Percentiles rank a stretch among this genome's conserved stretches.
phyloP scores from a whole-genome alignment of 2,888 invertebrate genomes.

The Nemotelus nigrinus region DNA sequence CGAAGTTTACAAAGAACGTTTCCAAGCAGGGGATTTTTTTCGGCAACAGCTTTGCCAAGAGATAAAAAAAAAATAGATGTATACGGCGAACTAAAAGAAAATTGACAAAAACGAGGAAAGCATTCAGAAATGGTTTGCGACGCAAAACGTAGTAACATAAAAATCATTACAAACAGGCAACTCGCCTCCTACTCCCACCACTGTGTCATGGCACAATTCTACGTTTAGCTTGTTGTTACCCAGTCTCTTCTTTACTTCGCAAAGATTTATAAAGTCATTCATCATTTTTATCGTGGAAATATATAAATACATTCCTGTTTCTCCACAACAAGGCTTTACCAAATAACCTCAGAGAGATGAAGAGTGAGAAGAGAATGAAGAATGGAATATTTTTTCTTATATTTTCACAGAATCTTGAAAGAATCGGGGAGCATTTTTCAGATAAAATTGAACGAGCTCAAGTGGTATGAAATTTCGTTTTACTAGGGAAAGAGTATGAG shows the following conservation, averaged over 20 bases:
- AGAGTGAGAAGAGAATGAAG: not conserved
- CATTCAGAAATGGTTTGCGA: constrained; percentile 17
- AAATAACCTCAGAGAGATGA: not conserved
- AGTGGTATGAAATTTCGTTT: constrained; percentile 31
- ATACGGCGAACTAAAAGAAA: constrained; percentile 26
- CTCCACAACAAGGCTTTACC: constrained; percentile 21
- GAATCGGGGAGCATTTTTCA: constrained; percentile 37
- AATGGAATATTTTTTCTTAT: constrained; percentile 57
- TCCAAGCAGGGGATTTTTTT: constrained; percentile 8
- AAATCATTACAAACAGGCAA: constrained; percentile 44
- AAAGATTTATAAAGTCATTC: constrained; percentile 66
- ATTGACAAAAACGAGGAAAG: constrained; percentile 34
- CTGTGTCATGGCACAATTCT: not conserved
- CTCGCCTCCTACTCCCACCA: not conserved
- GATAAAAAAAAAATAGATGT: constrained; percentile 21
- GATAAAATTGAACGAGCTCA: constrained; percentile 46
- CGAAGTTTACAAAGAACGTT: constrained; percentile 12
- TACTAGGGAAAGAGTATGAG: not conserved
- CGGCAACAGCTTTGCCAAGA: constrained; percentile 11
- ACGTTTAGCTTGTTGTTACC: constrained; percentile 31
- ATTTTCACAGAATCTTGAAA: constrained; percentile 45
- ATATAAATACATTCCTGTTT: constrained; percentile 54
- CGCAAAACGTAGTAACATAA: constrained; percentile 26
- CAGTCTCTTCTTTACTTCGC: constrained; percentile 58
- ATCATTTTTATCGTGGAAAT: constrained; percentile 66